These are phyloP conservation scores for Monochamus saltuarius DNA, from an alignment of 1,140 invertebrate species.

Conservation along the genomic window DNA sequence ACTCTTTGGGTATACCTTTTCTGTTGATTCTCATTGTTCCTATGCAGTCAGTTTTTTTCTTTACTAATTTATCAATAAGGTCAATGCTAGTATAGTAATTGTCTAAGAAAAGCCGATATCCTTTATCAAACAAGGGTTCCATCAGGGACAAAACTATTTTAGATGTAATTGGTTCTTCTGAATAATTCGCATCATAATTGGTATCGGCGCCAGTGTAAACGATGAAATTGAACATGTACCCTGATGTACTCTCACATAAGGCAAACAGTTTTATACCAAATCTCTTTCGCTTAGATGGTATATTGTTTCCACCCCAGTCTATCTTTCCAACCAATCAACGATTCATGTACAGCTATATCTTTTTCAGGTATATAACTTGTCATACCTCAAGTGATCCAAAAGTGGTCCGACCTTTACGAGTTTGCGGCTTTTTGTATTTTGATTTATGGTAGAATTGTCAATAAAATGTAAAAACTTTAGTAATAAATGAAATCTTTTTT, in stretches of 20 bases:
- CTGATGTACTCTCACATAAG: not conserved
- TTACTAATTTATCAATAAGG: not conserved
- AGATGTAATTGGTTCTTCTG: not conserved
- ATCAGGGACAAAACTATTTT: not conserved
- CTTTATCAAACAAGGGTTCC: not conserved
- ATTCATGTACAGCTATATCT: too few species aligned
- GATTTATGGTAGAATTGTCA: too few species aligned
- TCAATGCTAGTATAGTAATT: constrained; percentile 1
- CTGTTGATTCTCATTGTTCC: constrained; percentile 1
- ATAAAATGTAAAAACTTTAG: too few species aligned
- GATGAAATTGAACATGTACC: not conserved
- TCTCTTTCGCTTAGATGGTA: too few species aligned
- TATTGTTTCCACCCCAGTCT: too few species aligned
- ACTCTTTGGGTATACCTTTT: not conserved
- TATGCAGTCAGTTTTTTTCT: not conserved
- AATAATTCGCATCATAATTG: constrained; percentile 1
- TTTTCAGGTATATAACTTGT: too few species aligned
- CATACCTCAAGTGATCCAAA: too few species aligned
- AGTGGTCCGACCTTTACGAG: too few species aligned
- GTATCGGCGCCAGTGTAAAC: not conserved
- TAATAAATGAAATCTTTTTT: too few species aligned
- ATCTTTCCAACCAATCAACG: too few species aligned
- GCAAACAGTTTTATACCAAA: not conserved
- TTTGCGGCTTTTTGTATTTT: too few species aligned
- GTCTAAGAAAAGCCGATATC: not conserved